Evolutionary conservation across 1,140 invertebrate genomes (phyloP).

Genomic region (Harlomillsia oculata): DNA sequence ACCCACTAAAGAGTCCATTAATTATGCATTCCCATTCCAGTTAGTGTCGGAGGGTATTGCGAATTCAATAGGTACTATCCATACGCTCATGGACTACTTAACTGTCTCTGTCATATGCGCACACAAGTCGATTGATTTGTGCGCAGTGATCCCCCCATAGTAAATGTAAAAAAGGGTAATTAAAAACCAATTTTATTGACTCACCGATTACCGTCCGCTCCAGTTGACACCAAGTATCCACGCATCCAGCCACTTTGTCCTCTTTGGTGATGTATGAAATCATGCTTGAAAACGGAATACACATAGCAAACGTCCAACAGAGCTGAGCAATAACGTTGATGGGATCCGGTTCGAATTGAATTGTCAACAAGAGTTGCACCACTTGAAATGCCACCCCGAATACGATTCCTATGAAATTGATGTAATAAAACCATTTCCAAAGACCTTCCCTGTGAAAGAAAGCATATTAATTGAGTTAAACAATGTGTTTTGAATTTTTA

Average conservation of each 20-base stretch:
- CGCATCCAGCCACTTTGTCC: constrained; percentile 14
- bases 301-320: constrained; percentile 35
- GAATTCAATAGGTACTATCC: no score
- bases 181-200: background rate
- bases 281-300: constrained; percentile 27
- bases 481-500: background rate
- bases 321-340: constrained; percentile 31
- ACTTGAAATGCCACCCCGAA: constrained; percentile 29
- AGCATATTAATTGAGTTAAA: constrained; percentile 14
- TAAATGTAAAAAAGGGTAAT: background rate
- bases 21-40: no score
- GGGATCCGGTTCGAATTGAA: constrained; percentile 27
- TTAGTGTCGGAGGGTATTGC: no score
- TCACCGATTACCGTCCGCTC: constrained; percentile 34
- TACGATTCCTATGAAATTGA: constrained; percentile 31
- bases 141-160: background rate
- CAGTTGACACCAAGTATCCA: constrained; percentile 31
- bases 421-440: constrained; percentile 35
- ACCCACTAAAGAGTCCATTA: no score
- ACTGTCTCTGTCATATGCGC: no score
- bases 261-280: constrained; percentile 28
- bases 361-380: constrained; percentile 26
- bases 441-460: constrained; percentile 14
- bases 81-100: no score
- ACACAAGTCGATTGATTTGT: background rate